These are phyloP conservation scores for Lycodopsis pacificus DNA, from an alignment of 2,797 vertebrate species.

Conservation along the genomic window DNA sequence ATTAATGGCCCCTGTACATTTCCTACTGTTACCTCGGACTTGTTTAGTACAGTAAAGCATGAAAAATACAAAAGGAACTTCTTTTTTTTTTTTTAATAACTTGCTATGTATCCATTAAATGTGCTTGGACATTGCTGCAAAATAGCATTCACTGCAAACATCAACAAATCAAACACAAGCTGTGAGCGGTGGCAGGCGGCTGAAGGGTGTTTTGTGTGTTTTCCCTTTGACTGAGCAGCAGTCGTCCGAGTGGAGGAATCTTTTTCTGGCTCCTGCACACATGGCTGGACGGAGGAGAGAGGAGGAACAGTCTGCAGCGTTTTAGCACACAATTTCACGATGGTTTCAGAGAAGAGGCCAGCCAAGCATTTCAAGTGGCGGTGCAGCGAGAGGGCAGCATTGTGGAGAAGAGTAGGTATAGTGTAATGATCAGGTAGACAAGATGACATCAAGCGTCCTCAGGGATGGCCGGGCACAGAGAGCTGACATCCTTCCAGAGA, in stretches of 20 bases:
- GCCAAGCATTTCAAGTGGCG: slow-evolving; percentile 81
- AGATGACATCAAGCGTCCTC: slow-evolving; percentile 81
- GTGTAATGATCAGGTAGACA: slow-evolving; percentile 79
- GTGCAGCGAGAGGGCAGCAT: slow-evolving; percentile 73
- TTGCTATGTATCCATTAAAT: neutral
- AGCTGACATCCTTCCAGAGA: slow-evolving; percentile 67
- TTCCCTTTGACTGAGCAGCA: slow-evolving; percentile 60
- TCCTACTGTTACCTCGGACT: neutral
- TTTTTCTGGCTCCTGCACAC: slow-evolving; percentile 65
- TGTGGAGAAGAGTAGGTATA: slow-evolving; percentile 77
- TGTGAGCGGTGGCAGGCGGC: slow-evolving; percentile 21
- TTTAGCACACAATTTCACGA: slow-evolving; percentile 75
- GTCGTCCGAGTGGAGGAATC: slow-evolving; percentile 61
- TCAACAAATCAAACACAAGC: slow-evolving; percentile 36
- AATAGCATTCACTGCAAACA: neutral
- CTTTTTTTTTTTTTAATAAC: neutral
- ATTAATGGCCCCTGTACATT: neutral
- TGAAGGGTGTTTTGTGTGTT: slow-evolving; percentile 44
- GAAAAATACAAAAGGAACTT: too few species aligned
- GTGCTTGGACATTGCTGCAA: neutral
- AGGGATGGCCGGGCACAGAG: slow-evolving; percentile 66
- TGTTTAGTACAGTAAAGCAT: neutral
- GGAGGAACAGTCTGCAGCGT: slow-evolving; percentile 51
- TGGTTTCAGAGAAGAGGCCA: slow-evolving; percentile 79
- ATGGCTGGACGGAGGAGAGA: slow-evolving; percentile 59